Percentiles rank a stretch among this genome's conserved stretches.
These are phyloP conservation scores for Yponomeuta sedellus DNA, from an alignment of 2,888 invertebrate species.

Conservation along the genomic window DNA sequence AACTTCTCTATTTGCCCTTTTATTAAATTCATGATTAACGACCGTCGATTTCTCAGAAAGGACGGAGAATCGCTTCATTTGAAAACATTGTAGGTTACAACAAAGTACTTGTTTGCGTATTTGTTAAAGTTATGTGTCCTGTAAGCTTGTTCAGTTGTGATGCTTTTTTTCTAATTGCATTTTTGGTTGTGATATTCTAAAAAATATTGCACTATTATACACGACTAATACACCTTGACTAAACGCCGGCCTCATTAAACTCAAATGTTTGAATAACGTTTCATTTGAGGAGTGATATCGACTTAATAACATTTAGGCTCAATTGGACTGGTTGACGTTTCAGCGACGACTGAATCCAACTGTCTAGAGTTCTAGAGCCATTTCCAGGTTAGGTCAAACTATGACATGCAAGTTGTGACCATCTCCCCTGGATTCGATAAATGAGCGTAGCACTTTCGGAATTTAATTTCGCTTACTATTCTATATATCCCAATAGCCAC, in stretches of 20 bases:
- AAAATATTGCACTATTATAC: too few relatives aligned
- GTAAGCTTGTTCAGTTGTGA: too few relatives aligned
- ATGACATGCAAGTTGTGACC: slow-evolving; percentile 36
- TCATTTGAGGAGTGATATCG: slow-evolving; percentile 28
- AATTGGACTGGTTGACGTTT: slow-evolving; percentile 38
- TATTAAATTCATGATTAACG: background rate
- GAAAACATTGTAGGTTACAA: background rate
- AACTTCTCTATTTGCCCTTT: background rate
- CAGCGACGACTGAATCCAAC: slow-evolving; percentile 43
- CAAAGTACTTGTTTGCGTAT: too few relatives aligned
- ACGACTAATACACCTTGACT: too few relatives aligned
- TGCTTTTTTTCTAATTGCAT: too few relatives aligned
- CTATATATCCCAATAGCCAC: too few relatives aligned
- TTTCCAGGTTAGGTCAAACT: slow-evolving; percentile 37
- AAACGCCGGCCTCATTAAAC: background rate
- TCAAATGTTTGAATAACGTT: background rate
- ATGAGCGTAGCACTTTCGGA: too few relatives aligned
- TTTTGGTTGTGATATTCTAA: too few relatives aligned
- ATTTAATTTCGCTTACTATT: too few relatives aligned
- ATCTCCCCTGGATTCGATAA: background rate
- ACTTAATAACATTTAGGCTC: slow-evolving; percentile 38
- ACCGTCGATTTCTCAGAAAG: background rate
- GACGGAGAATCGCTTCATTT: background rate
- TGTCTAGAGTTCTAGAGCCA: slow-evolving; percentile 28
- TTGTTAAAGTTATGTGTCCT: too few relatives aligned